A percentile compares a stretch with the other conserved stretches of the same genome.
Evolutionary conservation across 2,888 invertebrate genomes (phyloP).

Genomic region (Zonitis immaculata): DNA sequence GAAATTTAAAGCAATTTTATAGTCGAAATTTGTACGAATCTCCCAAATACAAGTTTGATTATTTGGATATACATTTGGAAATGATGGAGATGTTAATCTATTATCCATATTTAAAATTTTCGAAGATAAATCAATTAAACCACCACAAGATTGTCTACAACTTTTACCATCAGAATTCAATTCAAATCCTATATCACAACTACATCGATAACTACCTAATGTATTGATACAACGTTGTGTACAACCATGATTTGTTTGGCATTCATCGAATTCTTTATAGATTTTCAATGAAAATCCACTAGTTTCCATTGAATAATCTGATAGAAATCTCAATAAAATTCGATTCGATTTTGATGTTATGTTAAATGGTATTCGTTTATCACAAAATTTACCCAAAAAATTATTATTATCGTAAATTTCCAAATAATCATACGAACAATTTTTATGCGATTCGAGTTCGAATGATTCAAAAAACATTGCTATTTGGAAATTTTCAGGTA

Average conservation of each 20-base stretch:
- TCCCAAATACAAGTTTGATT: conserved; percentile 97
- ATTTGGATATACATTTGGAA: conserved; percentile 88
- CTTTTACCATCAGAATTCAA: conserved; percentile 93
- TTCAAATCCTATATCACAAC: conserved; percentile 91
- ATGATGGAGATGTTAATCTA: conserved; percentile 91
- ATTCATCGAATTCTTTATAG: conserved; percentile 96
- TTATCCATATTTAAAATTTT: conserved; percentile 75
- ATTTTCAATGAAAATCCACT: conserved; percentile 94
- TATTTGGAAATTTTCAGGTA: conserved; percentile 75
- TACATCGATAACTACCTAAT: conserved; percentile 73
- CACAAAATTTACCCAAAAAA: conserved; percentile 66
- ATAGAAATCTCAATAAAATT: conserved; percentile 87
- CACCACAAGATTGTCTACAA: conserved; percentile 97
- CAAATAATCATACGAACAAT: conserved; percentile 93
- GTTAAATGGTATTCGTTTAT: conserved; percentile 87
- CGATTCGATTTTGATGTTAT: conserved; percentile 87
- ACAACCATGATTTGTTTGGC: conserved; percentile 87
- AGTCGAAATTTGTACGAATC: conserved; percentile 50
- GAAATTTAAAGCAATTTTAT: conserved; percentile 91
- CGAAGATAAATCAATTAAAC: conserved; percentile 41
- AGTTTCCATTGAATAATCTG: conserved; percentile 94
- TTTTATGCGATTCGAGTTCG: conserved; percentile 96
- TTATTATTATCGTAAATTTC: conserved; percentile 83
- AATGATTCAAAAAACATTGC: conserved; percentile 93
- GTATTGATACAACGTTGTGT: conserved; percentile 95